phyloP scores from a whole-genome alignment of 2,797 vertebrate species.

The Rhabdophis nuchalis region DNA sequence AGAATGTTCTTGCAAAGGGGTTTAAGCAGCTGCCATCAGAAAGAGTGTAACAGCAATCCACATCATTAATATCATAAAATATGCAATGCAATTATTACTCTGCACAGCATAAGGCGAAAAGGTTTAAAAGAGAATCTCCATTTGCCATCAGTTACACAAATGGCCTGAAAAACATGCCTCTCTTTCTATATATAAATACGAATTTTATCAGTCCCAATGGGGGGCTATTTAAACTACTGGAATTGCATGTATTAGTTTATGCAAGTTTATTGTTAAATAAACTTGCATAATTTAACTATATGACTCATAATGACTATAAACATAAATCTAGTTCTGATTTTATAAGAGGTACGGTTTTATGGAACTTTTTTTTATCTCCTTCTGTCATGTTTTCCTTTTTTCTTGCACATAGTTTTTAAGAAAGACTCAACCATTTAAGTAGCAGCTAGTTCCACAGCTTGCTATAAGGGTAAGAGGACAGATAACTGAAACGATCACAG shows the following conservation, averaged over 20 bases:
- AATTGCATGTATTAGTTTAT: not conserved
- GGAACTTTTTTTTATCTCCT: not conserved
- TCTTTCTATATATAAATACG: not conserved
- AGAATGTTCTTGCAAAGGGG: not conserved
- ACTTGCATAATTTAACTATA: not conserved
- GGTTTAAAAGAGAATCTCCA: not conserved
- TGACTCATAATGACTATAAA: not conserved
- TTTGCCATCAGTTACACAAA: not conserved
- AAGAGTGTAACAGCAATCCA: not conserved
- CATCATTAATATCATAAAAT: not conserved
- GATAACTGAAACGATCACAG: not conserved
- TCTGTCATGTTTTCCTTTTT: not conserved
- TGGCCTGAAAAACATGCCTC: not conserved
- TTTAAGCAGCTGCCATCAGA: not conserved
- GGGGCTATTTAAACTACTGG: not conserved
- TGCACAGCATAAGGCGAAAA: not conserved
- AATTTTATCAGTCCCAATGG: not conserved
- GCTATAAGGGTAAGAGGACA: not conserved
- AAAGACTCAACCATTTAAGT: not conserved
- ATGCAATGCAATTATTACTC: not conserved
- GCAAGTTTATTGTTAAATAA: not conserved
- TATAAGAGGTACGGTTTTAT: not conserved
- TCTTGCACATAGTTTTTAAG: not conserved
- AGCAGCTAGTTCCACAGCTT: not conserved
- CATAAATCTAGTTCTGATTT: not conserved